These are phyloP conservation scores for Phrynocephalus forsythii DNA, from an alignment of 2,797 vertebrate species.

Conservation along the genomic window DNA sequence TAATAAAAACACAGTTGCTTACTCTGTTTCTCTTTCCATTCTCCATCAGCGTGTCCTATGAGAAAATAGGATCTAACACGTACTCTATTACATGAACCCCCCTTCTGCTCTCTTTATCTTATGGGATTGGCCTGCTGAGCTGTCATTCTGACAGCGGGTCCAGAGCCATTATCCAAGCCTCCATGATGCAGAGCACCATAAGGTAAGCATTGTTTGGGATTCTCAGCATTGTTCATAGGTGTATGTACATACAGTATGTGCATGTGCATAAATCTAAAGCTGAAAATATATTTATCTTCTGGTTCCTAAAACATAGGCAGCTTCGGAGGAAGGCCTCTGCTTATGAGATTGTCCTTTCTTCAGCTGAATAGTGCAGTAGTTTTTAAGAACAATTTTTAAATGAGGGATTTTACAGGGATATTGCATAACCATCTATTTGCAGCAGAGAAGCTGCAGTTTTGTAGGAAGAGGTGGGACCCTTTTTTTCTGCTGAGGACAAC, in stretches of 20 bases:
- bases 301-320: background rate
- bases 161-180: background rate
- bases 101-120: background rate
- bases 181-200: slow-evolving; percentile 50
- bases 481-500: background rate
- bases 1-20: background rate
- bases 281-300: background rate
- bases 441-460: background rate
- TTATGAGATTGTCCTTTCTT: background rate
- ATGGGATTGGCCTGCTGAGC: slow-evolving; percentile 1
- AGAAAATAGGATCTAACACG: background rate
- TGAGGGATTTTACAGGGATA: background rate
- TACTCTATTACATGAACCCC: slow-evolving; percentile 15
- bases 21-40: background rate
- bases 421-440: background rate
- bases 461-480: background rate
- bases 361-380: background rate
- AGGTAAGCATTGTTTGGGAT: slow-evolving; percentile 22
- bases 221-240: background rate
- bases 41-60: background rate
- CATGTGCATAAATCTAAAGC: background rate
- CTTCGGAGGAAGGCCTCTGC: background rate
- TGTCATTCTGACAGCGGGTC: slow-evolving; percentile 10
- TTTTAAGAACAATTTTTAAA: background rate
- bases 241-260: background rate